These are phyloP conservation scores for Plebejus argus DNA, from an alignment of 2,888 invertebrate species.

Conservation along the genomic window DNA sequence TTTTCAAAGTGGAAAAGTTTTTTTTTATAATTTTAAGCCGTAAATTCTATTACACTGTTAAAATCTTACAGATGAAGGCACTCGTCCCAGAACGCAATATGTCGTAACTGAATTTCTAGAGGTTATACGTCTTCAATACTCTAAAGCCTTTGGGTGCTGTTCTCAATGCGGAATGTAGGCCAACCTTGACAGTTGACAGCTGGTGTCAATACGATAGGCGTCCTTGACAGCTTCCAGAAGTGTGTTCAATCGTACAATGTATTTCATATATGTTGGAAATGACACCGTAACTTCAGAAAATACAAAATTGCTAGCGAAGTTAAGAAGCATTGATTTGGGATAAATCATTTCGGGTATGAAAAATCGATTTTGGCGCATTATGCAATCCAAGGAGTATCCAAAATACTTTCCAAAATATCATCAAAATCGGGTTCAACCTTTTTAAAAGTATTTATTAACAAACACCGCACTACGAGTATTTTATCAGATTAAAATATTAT, in stretches of 20 bases:
- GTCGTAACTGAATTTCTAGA: background rate
- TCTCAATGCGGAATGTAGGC: background rate
- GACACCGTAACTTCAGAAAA: too few species aligned
- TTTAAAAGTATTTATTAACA: too few species aligned
- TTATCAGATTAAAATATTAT: background rate
- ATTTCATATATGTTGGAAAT: too few species aligned
- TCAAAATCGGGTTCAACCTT: too few species aligned
- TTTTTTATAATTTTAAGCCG: background rate
- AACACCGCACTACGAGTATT: background rate
- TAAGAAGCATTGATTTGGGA: too few species aligned
- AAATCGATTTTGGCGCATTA: too few species aligned
- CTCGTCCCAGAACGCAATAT: background rate
- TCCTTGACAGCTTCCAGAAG: background rate
- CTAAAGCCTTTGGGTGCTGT: background rate
- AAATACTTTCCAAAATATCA: too few species aligned
- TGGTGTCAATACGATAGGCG: background rate
- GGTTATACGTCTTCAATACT: background rate
- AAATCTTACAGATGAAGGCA: background rate
- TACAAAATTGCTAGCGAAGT: too few species aligned
- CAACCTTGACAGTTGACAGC: constrained; percentile 7
- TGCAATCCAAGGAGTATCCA: too few species aligned
- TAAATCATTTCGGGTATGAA: too few species aligned
- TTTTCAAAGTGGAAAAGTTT: background rate
- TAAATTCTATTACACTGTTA: background rate
- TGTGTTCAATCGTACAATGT: background rate